phyloP scores from a whole-genome alignment of 2,888 invertebrate genomes.

The Cheiracanthium punctorium region DNA sequence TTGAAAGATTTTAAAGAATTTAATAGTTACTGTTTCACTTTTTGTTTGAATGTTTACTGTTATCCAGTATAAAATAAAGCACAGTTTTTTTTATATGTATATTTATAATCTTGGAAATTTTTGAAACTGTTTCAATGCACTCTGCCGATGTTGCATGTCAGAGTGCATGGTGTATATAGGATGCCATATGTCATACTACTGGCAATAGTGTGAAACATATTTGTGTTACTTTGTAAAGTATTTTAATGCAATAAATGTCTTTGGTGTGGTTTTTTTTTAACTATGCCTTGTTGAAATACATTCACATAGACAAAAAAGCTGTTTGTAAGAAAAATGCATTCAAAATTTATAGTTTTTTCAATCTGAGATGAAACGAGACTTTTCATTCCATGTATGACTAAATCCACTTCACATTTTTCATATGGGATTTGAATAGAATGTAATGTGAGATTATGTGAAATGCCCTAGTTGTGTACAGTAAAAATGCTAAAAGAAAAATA shows the following conservation, averaged over 20 bases:
- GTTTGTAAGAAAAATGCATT: too few species aligned
- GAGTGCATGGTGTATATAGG: slow-evolving; percentile 23
- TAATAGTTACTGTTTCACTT: not conserved
- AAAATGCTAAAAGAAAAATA: too few species aligned
- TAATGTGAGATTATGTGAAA: too few species aligned
- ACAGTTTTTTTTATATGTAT: not conserved
- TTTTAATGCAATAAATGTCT: slow-evolving; percentile 68
- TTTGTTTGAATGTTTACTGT: not conserved
- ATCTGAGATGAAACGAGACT: too few species aligned
- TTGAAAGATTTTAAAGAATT: not conserved
- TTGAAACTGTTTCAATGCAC: not conserved
- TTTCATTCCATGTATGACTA: too few species aligned
- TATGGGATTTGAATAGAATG: too few species aligned
- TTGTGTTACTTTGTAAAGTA: slow-evolving; percentile 61
- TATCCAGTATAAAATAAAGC: not conserved
- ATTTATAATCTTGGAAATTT: not conserved
- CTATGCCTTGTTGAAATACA: too few species aligned
- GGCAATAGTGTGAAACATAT: slow-evolving; percentile 9
- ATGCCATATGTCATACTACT: slow-evolving; percentile 16
- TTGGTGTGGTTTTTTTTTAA: slow-evolving; percentile 50
- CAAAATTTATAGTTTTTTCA: too few species aligned
- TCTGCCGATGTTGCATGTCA: slow-evolving; percentile 8
- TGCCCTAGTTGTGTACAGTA: too few species aligned
- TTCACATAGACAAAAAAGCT: too few species aligned
- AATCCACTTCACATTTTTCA: too few species aligned